These are phyloP conservation scores for Drusus annulatus DNA, from an alignment of 1,140 invertebrate species.

Conservation along the genomic window DNA sequence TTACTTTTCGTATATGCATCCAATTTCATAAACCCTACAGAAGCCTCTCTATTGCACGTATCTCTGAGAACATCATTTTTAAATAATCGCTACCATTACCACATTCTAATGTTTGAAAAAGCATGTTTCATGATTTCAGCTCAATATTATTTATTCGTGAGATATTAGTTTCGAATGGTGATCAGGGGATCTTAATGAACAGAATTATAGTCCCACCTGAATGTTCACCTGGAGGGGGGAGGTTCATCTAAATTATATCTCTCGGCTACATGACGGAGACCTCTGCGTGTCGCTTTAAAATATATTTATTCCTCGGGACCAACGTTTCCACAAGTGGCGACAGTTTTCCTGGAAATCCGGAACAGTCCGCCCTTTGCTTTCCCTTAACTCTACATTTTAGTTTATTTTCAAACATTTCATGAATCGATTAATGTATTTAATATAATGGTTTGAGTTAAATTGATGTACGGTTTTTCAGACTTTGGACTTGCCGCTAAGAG, in stretches of 20 bases:
- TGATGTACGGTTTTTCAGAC: too few species aligned
- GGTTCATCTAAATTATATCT: not conserved
- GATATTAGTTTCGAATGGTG: not conserved
- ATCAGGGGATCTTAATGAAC: conserved; percentile 18
- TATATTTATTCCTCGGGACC: conserved; percentile 24
- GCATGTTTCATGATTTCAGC: not conserved
- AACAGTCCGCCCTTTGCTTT: too few species aligned
- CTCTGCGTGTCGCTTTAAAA: conserved; percentile 26
- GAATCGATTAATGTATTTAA: too few species aligned
- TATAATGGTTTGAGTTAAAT: too few species aligned
- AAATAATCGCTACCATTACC: too few species aligned
- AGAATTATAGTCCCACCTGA: not conserved
- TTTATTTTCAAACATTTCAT: too few species aligned
- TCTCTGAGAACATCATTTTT: too few species aligned
- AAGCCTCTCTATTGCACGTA: not conserved
- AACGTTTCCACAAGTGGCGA: not conserved
- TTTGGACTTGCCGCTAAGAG: too few species aligned
- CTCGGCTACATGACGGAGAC: conserved; percentile 4
- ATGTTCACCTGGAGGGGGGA: too few species aligned
- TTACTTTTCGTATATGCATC: too few species aligned
- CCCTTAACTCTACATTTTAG: too few species aligned
- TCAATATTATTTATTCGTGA: not conserved
- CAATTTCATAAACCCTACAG: too few species aligned
- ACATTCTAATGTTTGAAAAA: not conserved
- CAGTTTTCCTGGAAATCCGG: conserved; percentile 4